Evolutionary conservation across 2,797 vertebrate species (phyloP).

Genomic region (Apogon talboti): DNA sequence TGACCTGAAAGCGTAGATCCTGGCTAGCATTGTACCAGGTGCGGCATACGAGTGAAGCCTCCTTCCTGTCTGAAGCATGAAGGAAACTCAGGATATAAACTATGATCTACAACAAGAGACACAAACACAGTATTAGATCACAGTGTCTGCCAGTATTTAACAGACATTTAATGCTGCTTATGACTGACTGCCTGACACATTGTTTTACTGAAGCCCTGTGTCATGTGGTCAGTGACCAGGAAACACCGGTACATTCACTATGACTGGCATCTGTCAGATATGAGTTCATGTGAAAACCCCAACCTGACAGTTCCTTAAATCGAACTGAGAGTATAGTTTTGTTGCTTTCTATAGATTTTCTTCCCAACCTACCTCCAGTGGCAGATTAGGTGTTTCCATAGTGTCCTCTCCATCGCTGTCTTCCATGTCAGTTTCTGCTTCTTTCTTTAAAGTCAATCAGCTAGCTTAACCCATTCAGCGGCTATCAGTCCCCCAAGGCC

Average conservation of each 20-base stretch:
- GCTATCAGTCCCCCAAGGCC: background rate
- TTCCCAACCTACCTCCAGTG: constrained; percentile 79
- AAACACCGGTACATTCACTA: background rate
- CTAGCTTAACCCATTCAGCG: background rate
- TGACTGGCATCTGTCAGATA: background rate
- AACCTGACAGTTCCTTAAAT: too few species aligned
- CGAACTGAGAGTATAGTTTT: background rate
- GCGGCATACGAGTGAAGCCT: constrained; percentile 86
- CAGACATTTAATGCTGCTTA: background rate
- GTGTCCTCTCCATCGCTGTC: constrained; percentile 43
- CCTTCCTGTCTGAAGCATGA: constrained; percentile 86
- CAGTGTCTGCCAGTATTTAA: background rate
- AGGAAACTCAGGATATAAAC: constrained; percentile 88
- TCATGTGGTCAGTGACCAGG: background rate
- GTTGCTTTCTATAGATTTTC: background rate
- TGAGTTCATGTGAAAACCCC: background rate
- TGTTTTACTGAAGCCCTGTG: background rate
- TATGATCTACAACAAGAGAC: constrained; percentile 80
- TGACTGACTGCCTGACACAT: background rate
- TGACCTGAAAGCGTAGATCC: constrained; percentile 83
- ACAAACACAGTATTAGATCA: constrained; percentile 25
- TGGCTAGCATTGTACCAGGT: constrained; percentile 88
- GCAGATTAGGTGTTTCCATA: constrained; percentile 71
- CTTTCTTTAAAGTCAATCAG: background rate
- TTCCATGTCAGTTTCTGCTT: constrained; percentile 52